Base-by-base conservation (phyloP, 2,113 vertebrate genomes). In the Corvus cornix region DNA sequence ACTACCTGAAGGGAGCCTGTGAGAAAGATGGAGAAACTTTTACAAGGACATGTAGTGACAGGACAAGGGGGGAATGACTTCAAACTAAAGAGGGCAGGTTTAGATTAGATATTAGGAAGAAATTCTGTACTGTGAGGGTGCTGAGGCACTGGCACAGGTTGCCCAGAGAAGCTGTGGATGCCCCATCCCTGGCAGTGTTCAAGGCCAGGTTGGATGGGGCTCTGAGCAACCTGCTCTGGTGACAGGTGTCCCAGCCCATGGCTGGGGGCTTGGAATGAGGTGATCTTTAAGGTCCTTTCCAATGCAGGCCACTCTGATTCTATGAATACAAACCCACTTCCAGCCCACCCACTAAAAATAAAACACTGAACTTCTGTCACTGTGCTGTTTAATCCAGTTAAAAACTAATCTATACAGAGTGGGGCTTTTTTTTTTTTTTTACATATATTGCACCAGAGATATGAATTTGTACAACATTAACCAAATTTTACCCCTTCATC, bases 361-460 rank as follows among this genome's bases (percentile, higher is more conserved):
- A 96, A 95, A 96, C 76, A 80, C 10, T 69, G 69, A 27, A 82
- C 31, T 1, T 68, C 72, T 87, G 46, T 84, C 44, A 89, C 92
- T 95, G 92, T 6, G 10, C 89, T 73, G 77, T 98, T 98, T 98
- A 98, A 95, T 97, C 81, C 72, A 88, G 91, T 97, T 97, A 89
- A 96, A 97, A 97, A 93, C 84, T 93, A 96, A 96, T 78, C 64
- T 92, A 96, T 95, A 92, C 51, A n/a, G 85, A 91, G 55, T 4
- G 26, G 82, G 94, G 82, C 49, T 75, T 46, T 75, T 88, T 90
- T 53, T 35, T 35, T 33, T 52, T 43, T 41, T 33, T n/a, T 82
- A 97, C 41, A 87, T 94, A 95, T 92, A 97, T 75, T 97, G 89
- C 93, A 96, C 82, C 79, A 90, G 87, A 90, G 55, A 93, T 90